A percentile compares a stretch with the other conserved stretches of the same genome.
These are phyloP conservation scores for Hippocampus comes DNA, from an alignment of 2,113 vertebrate species.

Conservation along the genomic window DNA sequence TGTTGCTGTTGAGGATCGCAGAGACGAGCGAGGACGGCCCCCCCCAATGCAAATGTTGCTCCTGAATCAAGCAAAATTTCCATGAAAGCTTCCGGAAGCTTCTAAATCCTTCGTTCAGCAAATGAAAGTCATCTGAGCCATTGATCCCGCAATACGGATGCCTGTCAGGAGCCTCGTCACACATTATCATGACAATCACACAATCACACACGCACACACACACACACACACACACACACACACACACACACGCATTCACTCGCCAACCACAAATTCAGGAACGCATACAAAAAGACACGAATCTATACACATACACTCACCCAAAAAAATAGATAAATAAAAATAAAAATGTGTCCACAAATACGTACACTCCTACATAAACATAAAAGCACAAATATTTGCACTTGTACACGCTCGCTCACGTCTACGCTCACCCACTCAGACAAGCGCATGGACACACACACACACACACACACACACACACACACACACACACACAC, in stretches of 20 bases:
- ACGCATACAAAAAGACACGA: too few species aligned
- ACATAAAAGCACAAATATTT: too few species aligned
- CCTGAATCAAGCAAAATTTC: neutral
- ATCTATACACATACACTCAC: too few species aligned
- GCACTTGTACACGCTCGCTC: too few species aligned
- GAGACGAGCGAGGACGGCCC: neutral
- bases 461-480: neutral
- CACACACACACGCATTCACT: neutral
- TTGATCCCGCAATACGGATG: neutral
- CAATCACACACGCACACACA: neutral
- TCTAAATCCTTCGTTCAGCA: constrained; percentile 2
- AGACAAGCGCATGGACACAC: neutral
- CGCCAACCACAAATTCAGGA: too few species aligned
- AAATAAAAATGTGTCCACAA: too few species aligned
- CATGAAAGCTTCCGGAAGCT: neutral
- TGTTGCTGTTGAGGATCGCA: too few species aligned
- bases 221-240: neutral
- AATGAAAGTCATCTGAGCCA: neutral
- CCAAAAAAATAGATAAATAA: too few species aligned
- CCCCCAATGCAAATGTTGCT: neutral
- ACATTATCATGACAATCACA: neutral
- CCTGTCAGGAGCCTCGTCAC: constrained; percentile 2
- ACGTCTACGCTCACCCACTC: too few species aligned
- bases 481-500: too few species aligned
- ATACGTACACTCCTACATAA: too few species aligned